Conservation (phyloP, 2,113 vertebrate genomes). For the human region GRCh38 chrY:2955001-2955500, state of each 20-base stretch:
- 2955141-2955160: neutral
- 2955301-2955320: neutral
- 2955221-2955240: neutral
- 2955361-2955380: neutral
- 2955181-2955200: neutral
- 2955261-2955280: neutral
- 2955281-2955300: neutral
- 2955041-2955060: neutral
- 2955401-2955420: neutral
- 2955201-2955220: neutral
- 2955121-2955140: neutral
- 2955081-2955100: neutral
- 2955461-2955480: neutral
- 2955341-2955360: neutral
- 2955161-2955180: neutral
- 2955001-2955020: neutral
- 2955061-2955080: neutral
- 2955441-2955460: neutral
- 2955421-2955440: neutral
- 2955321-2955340: neutral
- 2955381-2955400: neutral
- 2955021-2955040: neutral
- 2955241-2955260: neutral
- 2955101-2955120: neutral
- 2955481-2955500: neutral